A percentile compares a stretch with the other conserved stretches of the same genome.
Conservation (phyloP, 2,797 vertebrate species). For the Mormyrops boulengeri region DNA sequence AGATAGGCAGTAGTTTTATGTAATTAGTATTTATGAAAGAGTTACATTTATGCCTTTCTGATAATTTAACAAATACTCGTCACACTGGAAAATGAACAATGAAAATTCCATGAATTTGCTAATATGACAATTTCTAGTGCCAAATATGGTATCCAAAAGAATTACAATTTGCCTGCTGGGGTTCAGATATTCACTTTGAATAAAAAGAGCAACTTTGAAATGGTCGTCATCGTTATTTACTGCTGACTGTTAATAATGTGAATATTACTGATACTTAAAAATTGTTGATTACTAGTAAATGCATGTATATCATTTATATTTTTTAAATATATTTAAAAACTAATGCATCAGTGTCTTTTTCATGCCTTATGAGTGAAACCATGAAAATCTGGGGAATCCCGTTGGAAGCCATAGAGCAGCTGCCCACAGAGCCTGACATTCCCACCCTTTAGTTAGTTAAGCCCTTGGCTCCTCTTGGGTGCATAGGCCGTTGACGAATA, state of each 20-base stretch:
- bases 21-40: neutral
- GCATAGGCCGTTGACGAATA: too few species aligned
- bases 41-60: neutral
- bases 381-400: neutral
- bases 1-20: neutral
- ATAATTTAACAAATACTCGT: neutral
- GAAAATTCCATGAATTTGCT: neutral
- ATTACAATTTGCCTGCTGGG: neutral
- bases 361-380: neutral
- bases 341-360: neutral
- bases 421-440: neutral
- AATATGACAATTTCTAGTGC: neutral
- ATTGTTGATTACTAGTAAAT: slow-evolving; percentile 46
- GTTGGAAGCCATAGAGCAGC: neutral
- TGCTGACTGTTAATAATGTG: neutral
- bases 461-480: too few species aligned
- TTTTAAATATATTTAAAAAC: neutral
- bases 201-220: neutral
- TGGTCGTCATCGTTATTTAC: neutral
- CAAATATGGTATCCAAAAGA: neutral
- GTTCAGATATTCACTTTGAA: neutral
- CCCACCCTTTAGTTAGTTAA: too few species aligned
- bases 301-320: neutral
- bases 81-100: neutral
- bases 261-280: neutral